Base-by-base conservation (phyloP, 2,888 invertebrate genomes). In the Trichopoda pennipes region DNA sequence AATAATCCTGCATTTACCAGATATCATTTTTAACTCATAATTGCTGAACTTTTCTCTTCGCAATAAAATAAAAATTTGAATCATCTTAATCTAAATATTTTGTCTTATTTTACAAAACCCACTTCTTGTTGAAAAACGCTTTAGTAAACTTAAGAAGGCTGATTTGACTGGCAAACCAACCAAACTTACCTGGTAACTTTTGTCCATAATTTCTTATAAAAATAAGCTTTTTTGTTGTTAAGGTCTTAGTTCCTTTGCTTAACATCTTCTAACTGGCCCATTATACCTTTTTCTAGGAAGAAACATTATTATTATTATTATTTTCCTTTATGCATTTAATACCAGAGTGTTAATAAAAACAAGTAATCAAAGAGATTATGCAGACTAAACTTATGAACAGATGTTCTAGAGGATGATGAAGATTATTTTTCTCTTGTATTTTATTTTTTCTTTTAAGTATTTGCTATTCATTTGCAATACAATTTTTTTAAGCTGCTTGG, bases 301-400 rank as follows among this genome's bases (percentile, higher is more conserved):
- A 1, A 28, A 28, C 35, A 9, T 47, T 70, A 55, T 21, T 32
- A 12, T 19, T 44, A 9, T 47, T 70, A 55, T 21, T 21, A n/a
- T 17, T 44, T 72, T 44, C 8, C 10, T 60, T 19, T 61, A 61
- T 61, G 38, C 66, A 49, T 75, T 66, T 56, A 66, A 66, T 79
- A 32, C 47, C 47, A 73, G 75, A 75, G 77, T 84, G 75, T 83
- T 80, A 80, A 84, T 78, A 84, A 84, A 84, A 69, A 72, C 78
- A 73, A 76, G 77, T 73, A 84, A 83, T 76, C 72, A 80, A 32
- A 69, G 81, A 74, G 81, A 82, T 82, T 78, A 78, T 70, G 49
- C 38, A 61, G 72, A 75, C 69, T 58, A 55, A 74, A 78, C 58
- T 78, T 78, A 74, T 66, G 69, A 78, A 75, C 81, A 78, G 78